Base-by-base conservation (phyloP, 92 coral and sea anemone genomes). In the Parazoanthus darwini region DNA sequence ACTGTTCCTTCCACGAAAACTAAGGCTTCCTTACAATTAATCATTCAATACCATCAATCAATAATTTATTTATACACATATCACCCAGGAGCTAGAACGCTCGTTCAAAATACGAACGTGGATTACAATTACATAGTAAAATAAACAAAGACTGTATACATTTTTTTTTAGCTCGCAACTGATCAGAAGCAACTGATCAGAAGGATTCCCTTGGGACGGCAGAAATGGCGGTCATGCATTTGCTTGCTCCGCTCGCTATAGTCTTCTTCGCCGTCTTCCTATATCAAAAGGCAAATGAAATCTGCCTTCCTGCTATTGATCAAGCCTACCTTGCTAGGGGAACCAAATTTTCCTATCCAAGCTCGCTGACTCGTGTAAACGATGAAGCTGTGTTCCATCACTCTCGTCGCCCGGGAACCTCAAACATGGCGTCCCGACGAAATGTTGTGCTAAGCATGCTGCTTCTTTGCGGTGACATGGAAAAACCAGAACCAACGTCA, bases 311-410 rank as follows among this genome's bases (percentile, higher is more conserved):
- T 77, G 58, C 25, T 13, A 46, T 77, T 6, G 54, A 77, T 42
- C 80, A 77, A 77, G 23, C 80, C 58, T 48, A 23, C 33, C 80
- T 48, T 23, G 33, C 80, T 42, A 77, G 58, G 44, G 80, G 58
- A 77, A 43, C 43, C 81, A 35, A 77, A 42, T 42, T 77, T 50
- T 77, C 81, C 46, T 77, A 43, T n/a, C 81, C 81, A 77, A 77
- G 58, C 81, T 77, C 81, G 81, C 81, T 77, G 81, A 77, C 44
- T 42, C 81, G 81, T 50, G 58, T 77, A 50, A 77, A 39, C 81
- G 81, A 77, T 42, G 81, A 77, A 77, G 81, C 81, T 37, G 75
- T 70, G 36, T 70, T 70, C 33, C 75, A 70, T 70, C 75, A 70
- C 75, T 70, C 37, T n/a, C 75, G 36, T 29, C 75, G 37, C 75